Conservation (phyloP, 2,797 vertebrate genomes). For the Phylloscopus collybita region DNA sequence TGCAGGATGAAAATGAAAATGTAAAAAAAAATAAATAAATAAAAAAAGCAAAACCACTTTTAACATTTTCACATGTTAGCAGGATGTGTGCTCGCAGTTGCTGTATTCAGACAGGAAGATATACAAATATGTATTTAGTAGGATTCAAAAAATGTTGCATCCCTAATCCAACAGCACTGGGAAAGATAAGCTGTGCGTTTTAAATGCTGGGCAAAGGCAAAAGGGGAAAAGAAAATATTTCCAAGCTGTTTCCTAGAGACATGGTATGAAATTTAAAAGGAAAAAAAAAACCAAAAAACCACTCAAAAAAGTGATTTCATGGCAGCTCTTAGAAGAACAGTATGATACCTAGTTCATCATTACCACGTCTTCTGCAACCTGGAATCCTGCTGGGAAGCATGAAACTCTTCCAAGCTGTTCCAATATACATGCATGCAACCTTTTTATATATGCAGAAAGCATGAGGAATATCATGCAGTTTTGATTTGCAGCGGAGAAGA, state of each 20-base stretch:
- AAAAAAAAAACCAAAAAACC: neutral
- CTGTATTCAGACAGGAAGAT: neutral
- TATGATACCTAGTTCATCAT: constrained; percentile 8
- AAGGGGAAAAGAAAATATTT: neutral
- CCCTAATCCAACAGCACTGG: neutral
- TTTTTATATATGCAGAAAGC: constrained; percentile 18
- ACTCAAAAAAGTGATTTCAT: constrained; percentile 29
- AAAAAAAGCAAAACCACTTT: neutral
- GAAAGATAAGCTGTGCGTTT: neutral
- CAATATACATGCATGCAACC: neutral
- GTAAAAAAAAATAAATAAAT: neutral
- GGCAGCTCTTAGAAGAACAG: constrained; percentile 22
- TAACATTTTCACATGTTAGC: neutral
- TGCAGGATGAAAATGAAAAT: neutral
- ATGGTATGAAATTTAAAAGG: neutral
- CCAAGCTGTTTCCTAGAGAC: neutral
- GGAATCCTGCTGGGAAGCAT: constrained; percentile 15
- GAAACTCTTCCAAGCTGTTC: constrained; percentile 21
- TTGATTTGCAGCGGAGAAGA: neutral
- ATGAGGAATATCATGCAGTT: neutral
- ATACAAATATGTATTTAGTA: neutral
- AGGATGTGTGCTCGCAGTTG: neutral
- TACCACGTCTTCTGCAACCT: constrained; percentile 1
- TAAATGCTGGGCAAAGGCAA: neutral
- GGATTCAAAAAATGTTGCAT: neutral